Conservation (phyloP, 1,140 invertebrate species). For the Drosophila nigromelanica region DNA sequence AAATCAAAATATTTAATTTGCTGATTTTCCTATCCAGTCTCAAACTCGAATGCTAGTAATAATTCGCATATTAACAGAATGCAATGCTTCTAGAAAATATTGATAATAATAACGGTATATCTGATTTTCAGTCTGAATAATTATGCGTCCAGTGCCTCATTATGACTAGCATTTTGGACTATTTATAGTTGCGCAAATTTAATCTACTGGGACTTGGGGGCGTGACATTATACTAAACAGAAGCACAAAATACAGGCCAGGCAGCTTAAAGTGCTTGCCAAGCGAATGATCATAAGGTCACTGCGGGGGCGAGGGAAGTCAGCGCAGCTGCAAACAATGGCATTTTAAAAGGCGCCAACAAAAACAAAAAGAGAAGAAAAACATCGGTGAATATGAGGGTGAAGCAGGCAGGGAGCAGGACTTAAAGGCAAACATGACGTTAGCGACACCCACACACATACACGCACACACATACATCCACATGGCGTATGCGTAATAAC, state of each 20-base stretch:
- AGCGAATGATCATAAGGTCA: constrained; percentile 48
- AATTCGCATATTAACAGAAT: no score
- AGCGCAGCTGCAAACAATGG: constrained; percentile 78
- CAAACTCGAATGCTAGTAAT: no score
- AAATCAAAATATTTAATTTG: no score
- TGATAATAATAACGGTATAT: not conserved
- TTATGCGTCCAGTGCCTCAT: constrained; percentile 6
- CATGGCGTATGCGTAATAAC: constrained; percentile 79
- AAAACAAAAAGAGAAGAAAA: not conserved
- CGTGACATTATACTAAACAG: constrained; percentile 36
- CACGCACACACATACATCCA: constrained; percentile 24
- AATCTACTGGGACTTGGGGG: constrained; percentile 15
- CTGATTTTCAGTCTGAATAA: not conserved
- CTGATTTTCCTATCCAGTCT: no score
- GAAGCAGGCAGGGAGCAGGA: constrained; percentile 3
- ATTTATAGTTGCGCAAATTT: constrained; percentile 18
- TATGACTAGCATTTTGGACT: not conserved
- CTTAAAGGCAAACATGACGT: constrained; percentile 63
- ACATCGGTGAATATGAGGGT: not conserved
- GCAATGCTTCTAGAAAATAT: not conserved
- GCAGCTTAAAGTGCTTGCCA: constrained; percentile 12
- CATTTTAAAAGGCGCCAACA: constrained; percentile 71
- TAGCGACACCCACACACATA: constrained; percentile 37
- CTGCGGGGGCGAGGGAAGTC: constrained; percentile 38
- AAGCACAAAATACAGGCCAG: constrained; percentile 27